Percentiles rank a stretch among this genome's conserved stretches.
phyloP scores from a whole-genome alignment of 2,113 vertebrate species.

The Hippopotamus amphibius region DNA sequence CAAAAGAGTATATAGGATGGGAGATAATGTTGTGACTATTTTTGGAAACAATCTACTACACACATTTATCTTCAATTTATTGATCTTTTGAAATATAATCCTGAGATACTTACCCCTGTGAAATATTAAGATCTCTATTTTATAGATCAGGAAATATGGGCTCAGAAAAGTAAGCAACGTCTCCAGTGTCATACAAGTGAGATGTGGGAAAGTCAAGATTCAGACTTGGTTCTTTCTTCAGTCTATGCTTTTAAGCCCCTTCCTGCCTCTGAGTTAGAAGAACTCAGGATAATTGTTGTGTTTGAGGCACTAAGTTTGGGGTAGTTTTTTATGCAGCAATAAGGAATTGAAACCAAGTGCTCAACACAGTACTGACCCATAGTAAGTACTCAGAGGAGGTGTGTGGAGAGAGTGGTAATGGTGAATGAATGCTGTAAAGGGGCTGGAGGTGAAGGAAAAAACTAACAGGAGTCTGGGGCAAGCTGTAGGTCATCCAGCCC shows the following conservation, averaged over 20 bases:
- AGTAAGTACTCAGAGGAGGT: background rate
- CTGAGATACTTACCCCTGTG: background rate
- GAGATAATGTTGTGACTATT: background rate
- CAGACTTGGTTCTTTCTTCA: background rate
- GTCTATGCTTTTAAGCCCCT: background rate
- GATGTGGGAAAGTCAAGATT: background rate
- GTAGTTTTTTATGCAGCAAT: background rate
- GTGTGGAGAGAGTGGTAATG: background rate
- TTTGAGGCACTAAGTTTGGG: no score
- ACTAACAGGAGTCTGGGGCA: background rate
- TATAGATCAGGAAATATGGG: background rate
- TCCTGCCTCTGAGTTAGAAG: background rate
- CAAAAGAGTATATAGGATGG: background rate
- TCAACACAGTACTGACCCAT: background rate
- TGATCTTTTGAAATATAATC: background rate
- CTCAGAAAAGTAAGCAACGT: background rate
- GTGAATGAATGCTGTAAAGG: background rate
- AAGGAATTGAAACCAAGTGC: background rate
- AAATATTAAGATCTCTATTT: background rate
- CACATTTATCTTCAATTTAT: background rate
- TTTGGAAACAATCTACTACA: background rate
- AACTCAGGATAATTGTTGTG: no score
- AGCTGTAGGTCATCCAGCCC: background rate
- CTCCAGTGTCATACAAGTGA: background rate
- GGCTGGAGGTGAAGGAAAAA: background rate